These are phyloP conservation scores for Maniola hyperantus DNA, from an alignment of 2,888 invertebrate genomes.

Conservation along the genomic window DNA sequence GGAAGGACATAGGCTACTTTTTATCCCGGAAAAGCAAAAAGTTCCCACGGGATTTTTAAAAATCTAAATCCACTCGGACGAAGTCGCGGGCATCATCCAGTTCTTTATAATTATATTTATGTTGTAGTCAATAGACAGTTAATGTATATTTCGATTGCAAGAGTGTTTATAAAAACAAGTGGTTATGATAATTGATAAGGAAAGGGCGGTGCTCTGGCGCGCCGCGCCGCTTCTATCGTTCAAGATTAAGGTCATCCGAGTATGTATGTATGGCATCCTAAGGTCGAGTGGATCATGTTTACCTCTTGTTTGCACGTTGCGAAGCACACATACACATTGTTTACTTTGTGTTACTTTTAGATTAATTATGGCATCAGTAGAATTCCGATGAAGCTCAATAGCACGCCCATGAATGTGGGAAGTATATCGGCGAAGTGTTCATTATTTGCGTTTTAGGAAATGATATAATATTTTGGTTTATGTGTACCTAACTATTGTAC, in stretches of 20 bases:
- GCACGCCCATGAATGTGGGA: conserved; percentile 2
- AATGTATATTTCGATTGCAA: conserved; percentile 18
- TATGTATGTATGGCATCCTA: conserved; percentile 46
- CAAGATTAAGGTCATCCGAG: conserved; percentile 77
- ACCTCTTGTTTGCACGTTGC: conserved; percentile 33
- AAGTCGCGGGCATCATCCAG: too few relatives aligned
- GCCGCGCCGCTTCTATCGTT: conserved; percentile 65
- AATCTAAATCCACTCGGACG: too few relatives aligned
- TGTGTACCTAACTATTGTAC: too few relatives aligned
- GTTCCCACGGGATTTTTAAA: too few relatives aligned
- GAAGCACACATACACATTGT: conserved; percentile 18
- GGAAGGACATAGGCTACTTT: too few relatives aligned
- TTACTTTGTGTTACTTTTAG: conserved; percentile 27
- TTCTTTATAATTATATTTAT: too few relatives aligned
- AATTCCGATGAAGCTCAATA: conserved; percentile 18
- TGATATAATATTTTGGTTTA: too few relatives aligned
- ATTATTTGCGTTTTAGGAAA: conserved; percentile 8
- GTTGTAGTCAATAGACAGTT: conserved; percentile 4
- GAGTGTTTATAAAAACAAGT: conserved; percentile 49
- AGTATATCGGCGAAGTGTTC: conserved; percentile 16
- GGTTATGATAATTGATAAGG: conserved; percentile 66
- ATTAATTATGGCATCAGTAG: conserved; percentile 27
- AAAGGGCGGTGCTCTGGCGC: conserved; percentile 57
- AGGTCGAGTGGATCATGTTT: conserved; percentile 45
- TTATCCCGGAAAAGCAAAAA: too few relatives aligned